phyloP scores from a whole-genome alignment of 2,797 vertebrate genomes.

The Pantherophis alleghaniensis region DNA sequence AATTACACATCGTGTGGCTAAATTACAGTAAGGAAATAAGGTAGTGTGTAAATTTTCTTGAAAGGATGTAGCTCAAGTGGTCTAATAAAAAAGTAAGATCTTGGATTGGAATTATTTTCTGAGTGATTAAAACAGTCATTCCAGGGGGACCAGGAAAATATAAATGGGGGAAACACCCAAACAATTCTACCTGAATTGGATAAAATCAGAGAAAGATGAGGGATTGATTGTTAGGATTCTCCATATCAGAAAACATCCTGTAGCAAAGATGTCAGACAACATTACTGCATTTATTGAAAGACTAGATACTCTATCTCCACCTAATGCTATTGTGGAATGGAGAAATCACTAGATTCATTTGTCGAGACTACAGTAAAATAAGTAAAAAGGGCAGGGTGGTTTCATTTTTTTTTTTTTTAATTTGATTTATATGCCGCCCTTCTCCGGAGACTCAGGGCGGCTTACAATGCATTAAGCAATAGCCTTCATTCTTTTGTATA shows the following conservation, averaged over 20 bases:
- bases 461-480: too few species aligned
- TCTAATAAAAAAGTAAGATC: background rate
- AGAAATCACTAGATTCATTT: background rate
- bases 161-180: background rate
- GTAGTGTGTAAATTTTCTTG: background rate
- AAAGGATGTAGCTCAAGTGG: background rate
- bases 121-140: background rate
- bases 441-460: too few species aligned
- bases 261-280: background rate
- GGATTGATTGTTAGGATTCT: background rate
- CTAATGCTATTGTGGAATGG: background rate
- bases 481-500: too few species aligned
- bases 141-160: background rate
- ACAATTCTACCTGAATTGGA: background rate
- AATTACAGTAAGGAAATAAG: background rate
- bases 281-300: background rate
- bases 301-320: background rate
- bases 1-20: background rate
- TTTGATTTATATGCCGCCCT: too few species aligned
- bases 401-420: background rate
- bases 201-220: background rate
- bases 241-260: background rate
- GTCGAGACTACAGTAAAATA: background rate
- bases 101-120: background rate
- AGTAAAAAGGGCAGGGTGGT: background rate